These are phyloP conservation scores for Hymenopus coronatus DNA, from an alignment of 2,888 invertebrate species.

Conservation along the genomic window DNA sequence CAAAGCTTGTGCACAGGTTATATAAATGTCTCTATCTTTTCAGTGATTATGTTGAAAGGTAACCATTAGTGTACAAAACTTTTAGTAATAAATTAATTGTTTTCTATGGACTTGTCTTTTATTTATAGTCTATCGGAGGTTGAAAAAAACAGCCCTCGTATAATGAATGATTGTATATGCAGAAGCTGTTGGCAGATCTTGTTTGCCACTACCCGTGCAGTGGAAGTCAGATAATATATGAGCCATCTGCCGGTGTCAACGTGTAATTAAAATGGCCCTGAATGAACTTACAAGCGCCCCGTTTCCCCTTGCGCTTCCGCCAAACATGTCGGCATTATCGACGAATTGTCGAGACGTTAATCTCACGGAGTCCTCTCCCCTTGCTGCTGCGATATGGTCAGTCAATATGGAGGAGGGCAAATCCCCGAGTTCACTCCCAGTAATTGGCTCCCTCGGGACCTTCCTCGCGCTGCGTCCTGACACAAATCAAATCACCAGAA, in stretches of 20 bases:
- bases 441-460: conserved; percentile 29
- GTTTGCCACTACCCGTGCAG: background rate
- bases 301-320: background rate
- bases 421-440: conserved; percentile 21
- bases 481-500: conserved; percentile 28
- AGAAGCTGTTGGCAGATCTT: background rate
- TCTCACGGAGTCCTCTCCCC: background rate
- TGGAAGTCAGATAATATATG: background rate
- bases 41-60: too few species aligned
- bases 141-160: too few species aligned
- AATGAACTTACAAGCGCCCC: background rate
- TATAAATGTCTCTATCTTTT: too few species aligned
- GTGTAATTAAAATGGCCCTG: background rate
- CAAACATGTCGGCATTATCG: background rate
- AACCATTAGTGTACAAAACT: too few species aligned
- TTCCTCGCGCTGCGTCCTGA: conserved; percentile 14
- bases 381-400: conserved; percentile 2
- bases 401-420: conserved; percentile 12
- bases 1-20: too few species aligned
- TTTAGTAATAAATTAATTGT: too few species aligned
- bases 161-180: too few species aligned
- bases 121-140: too few species aligned
- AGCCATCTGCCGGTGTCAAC: background rate
- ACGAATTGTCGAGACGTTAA: background rate
- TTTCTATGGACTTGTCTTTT: too few species aligned